Evolutionary conservation across 2,888 invertebrate genomes (phyloP), one percentile per base, ranked within the genome.

Genomic region (Athripsodes cinereus): DNA sequence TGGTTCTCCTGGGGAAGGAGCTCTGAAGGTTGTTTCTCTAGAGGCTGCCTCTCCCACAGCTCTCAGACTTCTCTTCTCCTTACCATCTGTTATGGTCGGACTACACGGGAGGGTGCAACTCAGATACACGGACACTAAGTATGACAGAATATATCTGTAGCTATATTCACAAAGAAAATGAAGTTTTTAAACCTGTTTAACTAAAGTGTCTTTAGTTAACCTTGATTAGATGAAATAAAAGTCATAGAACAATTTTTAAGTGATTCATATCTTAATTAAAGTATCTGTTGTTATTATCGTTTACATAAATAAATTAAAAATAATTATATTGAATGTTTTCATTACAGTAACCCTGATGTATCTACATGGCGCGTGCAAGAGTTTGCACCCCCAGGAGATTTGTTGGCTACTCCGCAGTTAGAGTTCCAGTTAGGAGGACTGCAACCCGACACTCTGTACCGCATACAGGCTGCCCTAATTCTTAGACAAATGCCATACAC

Each of bases 41-140:
- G 87, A 90, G 70, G 84, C 92, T 2, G 80, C 93, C 58, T 88
- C 92, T 65, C 84, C 90, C 0, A 85, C 86, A 19, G 88, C 90
- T 26, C 85, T 93, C 8, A 85, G 90, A 63, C 81, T 94, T 68
- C 82, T 90, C 11, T 92, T 94, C 70, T 87, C 88, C 2, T 85
- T 94, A 10, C 92, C 94, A 0, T 79, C 85, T 19, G 81, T 92
- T 1, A 82, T 92, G 64, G 92, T 94, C 8, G 93, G 93, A 22
- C 78, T 94, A 48, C 87, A 90, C 67, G 94, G 94, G 57, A 85
- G 92, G 63, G 90, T 94, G 2, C 92, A 94, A 72, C 78, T 94
- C 61, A 82, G 91, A 69, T 94, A 92, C 70, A 92, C 92, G 8
- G 88, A 90, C 68, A 83, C 83, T 67, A 72, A 79, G 89, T 89